Percentiles rank a stretch among this genome's conserved stretches.
Conservation (phyloP, 2,888 invertebrate species). For the Glyphotaelius pellucidus region DNA sequence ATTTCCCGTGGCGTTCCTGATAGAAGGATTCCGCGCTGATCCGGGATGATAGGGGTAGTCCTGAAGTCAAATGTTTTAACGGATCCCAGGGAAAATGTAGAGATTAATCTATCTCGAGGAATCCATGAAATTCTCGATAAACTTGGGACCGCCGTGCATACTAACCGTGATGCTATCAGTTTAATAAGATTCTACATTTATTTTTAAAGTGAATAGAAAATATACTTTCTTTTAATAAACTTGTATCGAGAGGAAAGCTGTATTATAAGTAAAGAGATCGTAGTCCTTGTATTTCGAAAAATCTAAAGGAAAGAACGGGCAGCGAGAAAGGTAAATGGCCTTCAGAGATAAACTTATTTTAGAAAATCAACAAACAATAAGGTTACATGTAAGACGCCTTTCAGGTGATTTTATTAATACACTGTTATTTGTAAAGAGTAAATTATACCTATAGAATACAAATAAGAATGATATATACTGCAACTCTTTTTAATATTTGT, state of each 20-base stretch:
- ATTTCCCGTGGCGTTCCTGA: constrained; percentile 51
- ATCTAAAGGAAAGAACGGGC: too few species aligned
- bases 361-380: too few species aligned
- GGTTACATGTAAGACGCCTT: too few species aligned
- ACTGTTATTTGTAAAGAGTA: too few species aligned
- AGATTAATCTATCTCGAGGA: not conserved
- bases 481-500: too few species aligned
- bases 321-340: too few species aligned
- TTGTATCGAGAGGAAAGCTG: not conserved
- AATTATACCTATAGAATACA: too few species aligned
- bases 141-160: not conserved
- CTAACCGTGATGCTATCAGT: not conserved
- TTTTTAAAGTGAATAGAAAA: not conserved
- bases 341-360: too few species aligned
- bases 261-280: too few species aligned
- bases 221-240: not conserved
- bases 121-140: not conserved
- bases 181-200: not conserved
- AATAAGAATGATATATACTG: too few species aligned
- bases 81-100: not conserved
- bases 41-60: not conserved
- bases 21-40: constrained; percentile 17
- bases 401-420: too few species aligned
- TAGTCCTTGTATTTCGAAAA: too few species aligned
- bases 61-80: constrained; percentile 17